A percentile compares a stretch with the other conserved stretches of the same genome.
Evolutionary conservation across 2,888 invertebrate genomes (phyloP).

Genomic region (Orthonevra nobilis): DNA sequence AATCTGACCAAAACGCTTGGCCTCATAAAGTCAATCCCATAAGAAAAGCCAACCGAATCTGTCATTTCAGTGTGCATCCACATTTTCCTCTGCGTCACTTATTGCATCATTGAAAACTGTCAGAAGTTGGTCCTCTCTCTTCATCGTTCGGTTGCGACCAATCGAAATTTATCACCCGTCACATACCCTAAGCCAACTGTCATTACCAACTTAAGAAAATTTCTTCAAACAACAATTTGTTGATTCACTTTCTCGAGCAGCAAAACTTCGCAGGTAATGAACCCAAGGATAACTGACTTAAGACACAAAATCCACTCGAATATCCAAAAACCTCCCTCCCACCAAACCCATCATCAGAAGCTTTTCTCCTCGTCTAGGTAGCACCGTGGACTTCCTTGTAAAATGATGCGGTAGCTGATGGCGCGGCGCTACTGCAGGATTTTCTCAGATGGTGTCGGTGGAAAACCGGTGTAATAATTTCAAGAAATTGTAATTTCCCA

Average conservation of each 20-base stretch:
- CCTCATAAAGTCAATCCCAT: no score
- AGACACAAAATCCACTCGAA: constrained; percentile 69
- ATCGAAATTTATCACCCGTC: constrained; percentile 27
- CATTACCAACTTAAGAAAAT: constrained; percentile 54
- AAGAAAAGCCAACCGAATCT: no score
- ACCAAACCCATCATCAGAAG: no score
- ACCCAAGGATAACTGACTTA: constrained; percentile 69
- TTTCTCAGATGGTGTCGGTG: constrained; percentile 63
- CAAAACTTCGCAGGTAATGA: constrained; percentile 66
- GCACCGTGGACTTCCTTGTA: constrained; percentile 30
- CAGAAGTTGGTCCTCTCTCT: no score
- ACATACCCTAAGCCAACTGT: constrained; percentile 58
- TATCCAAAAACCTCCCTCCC: constrained; percentile 28
- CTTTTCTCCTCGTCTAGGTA: not conserved
- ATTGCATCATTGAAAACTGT: no score
- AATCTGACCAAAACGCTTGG: no score
- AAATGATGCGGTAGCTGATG: constrained; percentile 52
- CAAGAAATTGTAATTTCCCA: constrained; percentile 70
- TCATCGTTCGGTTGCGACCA: no score
- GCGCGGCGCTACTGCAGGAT: constrained; percentile 49
- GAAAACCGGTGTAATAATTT: constrained; percentile 68
- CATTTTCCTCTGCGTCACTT: no score
- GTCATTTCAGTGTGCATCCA: no score
- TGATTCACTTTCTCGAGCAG: constrained; percentile 58
- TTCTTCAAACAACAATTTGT: constrained; percentile 66